Base-by-base conservation (phyloP, 2,888 invertebrate species). In the Marronus borbonicus region DNA sequence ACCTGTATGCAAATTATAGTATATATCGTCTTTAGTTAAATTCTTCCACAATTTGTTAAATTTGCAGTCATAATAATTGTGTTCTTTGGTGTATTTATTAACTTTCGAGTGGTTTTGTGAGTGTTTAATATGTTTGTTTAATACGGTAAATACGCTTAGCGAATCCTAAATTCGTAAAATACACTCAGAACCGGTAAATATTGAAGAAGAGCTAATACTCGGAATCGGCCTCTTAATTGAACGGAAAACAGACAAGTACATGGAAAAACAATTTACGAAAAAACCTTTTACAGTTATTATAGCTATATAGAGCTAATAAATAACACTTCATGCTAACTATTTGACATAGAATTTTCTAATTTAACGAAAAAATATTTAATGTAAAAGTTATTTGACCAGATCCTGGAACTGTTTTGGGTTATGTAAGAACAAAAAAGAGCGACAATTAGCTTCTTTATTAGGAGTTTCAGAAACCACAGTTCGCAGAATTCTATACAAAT, bases 191-290 rank as follows among this genome's bases (percentile, higher is more conserved):
- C n/a, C 20, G 39, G 65, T 66, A 66, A 66, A 66, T 66, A 66
- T 66, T 66, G 39, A 66, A 66, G 44, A 39, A 39, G n/a, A 66
- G 17, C 5, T 8, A 66, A 66, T 44, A n/a, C 17, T 66, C 44
- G 65, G 20, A 39, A 39, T 39, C 17, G 5, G 39, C 12, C 44
- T 17, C 39, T 17, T 66, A 66, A 66, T 66, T 39, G 65, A 39
- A 66, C 17, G 65, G 65, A 66, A 66, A 66, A 44, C 65, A 39
- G 65, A 66, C 65, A 39, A 10, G n/a, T 44, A 66, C 65, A 66
- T 66, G 65, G 44, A 49, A 66, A 66, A 66, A 20, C 65, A 10
- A 66, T 66, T 66, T 66, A 44, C 44, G 44, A 17, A 66, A 44
- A 66, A 66, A 65, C 28, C 14, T 28, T 14, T 62, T 14, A 62